A percentile compares a stretch with the other conserved stretches of the same genome.
These are phyloP conservation scores for Microcebus jonahi DNA, from an alignment of 2,113 vertebrate species.

Conservation along the genomic window DNA sequence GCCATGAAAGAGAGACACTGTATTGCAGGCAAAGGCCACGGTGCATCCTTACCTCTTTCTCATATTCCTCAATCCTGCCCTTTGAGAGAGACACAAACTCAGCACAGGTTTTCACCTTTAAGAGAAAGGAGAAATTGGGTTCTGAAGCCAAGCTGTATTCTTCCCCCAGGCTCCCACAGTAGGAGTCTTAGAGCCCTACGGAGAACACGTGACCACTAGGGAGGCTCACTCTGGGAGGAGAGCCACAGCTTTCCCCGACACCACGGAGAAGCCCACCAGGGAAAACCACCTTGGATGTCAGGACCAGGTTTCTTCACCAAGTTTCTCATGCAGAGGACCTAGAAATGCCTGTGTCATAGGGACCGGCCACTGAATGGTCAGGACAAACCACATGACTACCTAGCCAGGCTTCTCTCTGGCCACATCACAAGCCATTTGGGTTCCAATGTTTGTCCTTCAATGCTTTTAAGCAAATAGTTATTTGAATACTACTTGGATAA, in stretches of 20 bases:
- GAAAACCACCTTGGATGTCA: not conserved
- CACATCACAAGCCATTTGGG: too few species aligned
- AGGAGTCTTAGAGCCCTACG: not conserved
- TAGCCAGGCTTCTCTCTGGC: not conserved
- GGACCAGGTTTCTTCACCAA: not conserved
- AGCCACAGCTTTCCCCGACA: not conserved
- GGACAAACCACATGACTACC: not conserved
- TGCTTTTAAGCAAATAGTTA: not conserved
- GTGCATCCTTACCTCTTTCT: constrained; percentile 88
- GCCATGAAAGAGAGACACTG: not conserved
- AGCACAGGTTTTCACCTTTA: constrained; percentile 87
- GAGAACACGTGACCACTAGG: accelerated
- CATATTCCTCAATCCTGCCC: constrained; percentile 86
- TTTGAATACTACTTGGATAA: not conserved
- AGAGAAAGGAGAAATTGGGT: constrained; percentile 39
- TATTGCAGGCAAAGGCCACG: not conserved
- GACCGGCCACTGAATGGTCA: accelerated
- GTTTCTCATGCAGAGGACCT: not conserved
- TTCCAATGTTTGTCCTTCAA: not conserved
- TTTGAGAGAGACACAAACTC: constrained; percentile 90
- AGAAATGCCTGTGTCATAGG: not conserved
- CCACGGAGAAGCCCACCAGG: not conserved
- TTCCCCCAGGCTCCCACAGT: not conserved
- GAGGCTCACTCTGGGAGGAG: not conserved
- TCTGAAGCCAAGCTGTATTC: not conserved